Evolutionary conservation across 92 coral and sea anemone species (phyloP).

Genomic region (Parazoanthus swiftii): DNA sequence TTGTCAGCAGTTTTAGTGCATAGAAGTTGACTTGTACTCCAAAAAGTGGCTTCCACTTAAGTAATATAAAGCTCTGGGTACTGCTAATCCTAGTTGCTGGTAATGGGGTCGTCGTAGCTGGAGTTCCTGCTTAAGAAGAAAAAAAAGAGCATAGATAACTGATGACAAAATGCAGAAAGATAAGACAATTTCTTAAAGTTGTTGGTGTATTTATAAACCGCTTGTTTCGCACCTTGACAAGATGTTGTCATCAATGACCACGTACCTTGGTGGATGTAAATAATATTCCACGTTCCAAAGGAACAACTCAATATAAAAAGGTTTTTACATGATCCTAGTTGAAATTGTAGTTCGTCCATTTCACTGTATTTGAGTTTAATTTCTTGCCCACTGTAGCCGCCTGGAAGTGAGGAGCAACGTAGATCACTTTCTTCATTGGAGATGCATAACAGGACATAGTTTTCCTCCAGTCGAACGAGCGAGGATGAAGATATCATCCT

Average conservation of each 20-base stretch:
- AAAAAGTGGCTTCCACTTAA: constrained; percentile 6
- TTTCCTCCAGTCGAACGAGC: not conserved
- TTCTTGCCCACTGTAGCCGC: constrained; percentile 27
- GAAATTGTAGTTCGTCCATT: not conserved
- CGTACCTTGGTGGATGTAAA: not conserved
- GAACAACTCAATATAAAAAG: not conserved
- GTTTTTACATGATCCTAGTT: constrained; percentile 7
- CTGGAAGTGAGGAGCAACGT: not conserved
- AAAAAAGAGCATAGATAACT: no score
- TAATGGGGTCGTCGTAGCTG: not conserved
- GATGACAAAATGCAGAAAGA: no score
- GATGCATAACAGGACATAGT: not conserved
- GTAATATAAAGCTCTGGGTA: constrained; percentile 11
- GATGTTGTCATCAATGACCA: not conserved
- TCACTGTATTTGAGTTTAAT: not conserved
- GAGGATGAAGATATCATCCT: not conserved
- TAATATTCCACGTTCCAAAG: not conserved
- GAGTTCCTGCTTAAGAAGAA: no score
- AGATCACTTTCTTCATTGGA: not conserved
- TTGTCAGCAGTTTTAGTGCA: constrained; percentile 8
- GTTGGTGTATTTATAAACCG: not conserved
- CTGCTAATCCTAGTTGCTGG: constrained; percentile 18
- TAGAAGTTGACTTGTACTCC: not conserved
- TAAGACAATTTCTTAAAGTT: no score
- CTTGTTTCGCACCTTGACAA: not conserved